Evolutionary conservation across 2,113 vertebrate species (phyloP).

Genomic region (Gymnarchus niloticus): DNA sequence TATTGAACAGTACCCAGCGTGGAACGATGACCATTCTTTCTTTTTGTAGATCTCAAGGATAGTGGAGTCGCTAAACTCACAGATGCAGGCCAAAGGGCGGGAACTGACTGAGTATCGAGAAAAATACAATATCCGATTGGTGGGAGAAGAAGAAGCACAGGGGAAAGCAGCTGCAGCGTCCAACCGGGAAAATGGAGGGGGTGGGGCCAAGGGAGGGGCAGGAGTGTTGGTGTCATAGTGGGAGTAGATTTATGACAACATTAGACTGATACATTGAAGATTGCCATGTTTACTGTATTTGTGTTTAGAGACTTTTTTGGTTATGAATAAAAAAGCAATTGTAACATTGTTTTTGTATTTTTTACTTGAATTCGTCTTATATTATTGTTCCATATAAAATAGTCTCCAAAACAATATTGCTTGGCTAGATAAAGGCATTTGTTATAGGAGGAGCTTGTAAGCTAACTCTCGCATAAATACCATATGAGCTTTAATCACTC

Average conservation of each 20-base stretch:
- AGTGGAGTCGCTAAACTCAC: slow-evolving; percentile 70
- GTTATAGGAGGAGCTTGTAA: no score
- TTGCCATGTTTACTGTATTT: slow-evolving; percentile 22
- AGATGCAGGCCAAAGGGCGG: slow-evolving; percentile 80
- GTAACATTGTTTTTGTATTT: slow-evolving; percentile 12
- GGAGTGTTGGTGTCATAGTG: slow-evolving; percentile 83
- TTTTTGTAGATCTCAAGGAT: slow-evolving; percentile 69
- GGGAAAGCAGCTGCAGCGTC: slow-evolving; percentile 51
- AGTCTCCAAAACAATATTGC: not conserved
- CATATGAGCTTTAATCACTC: not conserved
- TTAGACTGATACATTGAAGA: slow-evolving; percentile 17
- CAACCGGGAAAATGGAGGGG: slow-evolving; percentile 63
- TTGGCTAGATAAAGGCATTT: not conserved
- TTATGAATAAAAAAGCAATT: slow-evolving; percentile 45
- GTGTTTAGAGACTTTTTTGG: slow-evolving; percentile 30
- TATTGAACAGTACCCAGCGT: not conserved
- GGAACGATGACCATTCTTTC: not conserved
- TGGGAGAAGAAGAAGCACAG: slow-evolving; percentile 77
- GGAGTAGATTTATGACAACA: not conserved
- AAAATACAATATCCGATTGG: slow-evolving; percentile 84
- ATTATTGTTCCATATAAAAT: not conserved
- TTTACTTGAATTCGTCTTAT: not conserved
- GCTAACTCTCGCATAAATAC: not conserved
- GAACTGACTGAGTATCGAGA: slow-evolving; percentile 88
- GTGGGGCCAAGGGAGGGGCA: slow-evolving; percentile 65